These are phyloP conservation scores for Nasonovia ribisnigri DNA, from an alignment of 2,888 invertebrate species.

Conservation along the genomic window DNA sequence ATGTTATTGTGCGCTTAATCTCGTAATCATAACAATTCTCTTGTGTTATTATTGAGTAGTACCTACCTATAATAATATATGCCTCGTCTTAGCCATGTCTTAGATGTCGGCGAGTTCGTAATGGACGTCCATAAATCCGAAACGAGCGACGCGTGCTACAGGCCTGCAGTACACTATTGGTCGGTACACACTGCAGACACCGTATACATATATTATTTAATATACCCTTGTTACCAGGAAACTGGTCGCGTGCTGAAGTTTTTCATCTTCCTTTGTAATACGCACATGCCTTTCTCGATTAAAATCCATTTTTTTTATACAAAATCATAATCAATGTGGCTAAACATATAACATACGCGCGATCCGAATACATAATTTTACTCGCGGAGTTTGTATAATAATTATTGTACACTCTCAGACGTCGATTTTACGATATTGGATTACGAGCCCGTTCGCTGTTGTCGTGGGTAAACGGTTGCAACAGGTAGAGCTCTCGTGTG, in stretches of 20 bases:
- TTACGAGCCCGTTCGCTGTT: neutral
- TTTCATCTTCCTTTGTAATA: neutral
- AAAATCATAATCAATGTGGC: constrained; percentile 15
- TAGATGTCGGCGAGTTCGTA: constrained; percentile 10
- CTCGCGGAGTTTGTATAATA: neutral
- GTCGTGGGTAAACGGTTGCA: constrained; percentile 1
- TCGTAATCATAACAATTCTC: constrained; percentile 48
- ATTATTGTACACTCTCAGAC: neutral
- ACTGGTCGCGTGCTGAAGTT: constrained; percentile 54
- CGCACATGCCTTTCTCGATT: neutral
- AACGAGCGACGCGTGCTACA: constrained; percentile 37
- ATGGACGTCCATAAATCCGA: constrained; percentile 60
- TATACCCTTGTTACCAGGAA: neutral
- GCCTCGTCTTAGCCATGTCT: neutral
- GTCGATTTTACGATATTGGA: constrained; percentile 42
- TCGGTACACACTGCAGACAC: neutral
- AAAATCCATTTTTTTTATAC: constrained; percentile 3
- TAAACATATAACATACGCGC: neutral
- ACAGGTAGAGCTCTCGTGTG: neutral
- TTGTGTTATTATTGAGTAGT: constrained; percentile 21
- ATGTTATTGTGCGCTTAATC: constrained; percentile 48
- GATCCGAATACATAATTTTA: constrained; percentile 48
- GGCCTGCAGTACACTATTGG: constrained; percentile 35
- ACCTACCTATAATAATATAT: neutral
- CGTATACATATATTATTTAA: neutral